Percentiles rank a stretch among this genome's conserved stretches.
Evolutionary conservation across 1,140 invertebrate species (phyloP).

Genomic region (Sarcophaga peregrina): DNA sequence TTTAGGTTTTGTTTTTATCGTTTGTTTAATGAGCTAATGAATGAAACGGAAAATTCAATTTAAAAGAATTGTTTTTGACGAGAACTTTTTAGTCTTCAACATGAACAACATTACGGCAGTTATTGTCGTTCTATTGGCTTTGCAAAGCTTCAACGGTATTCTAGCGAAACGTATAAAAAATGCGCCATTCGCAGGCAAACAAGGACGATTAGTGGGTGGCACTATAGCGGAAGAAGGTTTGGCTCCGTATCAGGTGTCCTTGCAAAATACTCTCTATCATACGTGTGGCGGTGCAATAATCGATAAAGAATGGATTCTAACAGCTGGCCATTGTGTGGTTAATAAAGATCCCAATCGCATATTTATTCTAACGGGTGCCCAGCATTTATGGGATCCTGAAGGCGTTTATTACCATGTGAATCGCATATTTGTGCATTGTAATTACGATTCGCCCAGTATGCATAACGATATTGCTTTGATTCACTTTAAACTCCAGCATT

Average conservation of each 20-base stretch:
- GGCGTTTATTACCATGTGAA: conserved; percentile 42
- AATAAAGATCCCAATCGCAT: conserved; percentile 37
- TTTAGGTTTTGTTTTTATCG: no score
- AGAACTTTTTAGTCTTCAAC: background rate
- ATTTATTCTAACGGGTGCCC: conserved; percentile 51
- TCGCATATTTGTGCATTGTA: conserved; percentile 50
- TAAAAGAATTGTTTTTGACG: no score
- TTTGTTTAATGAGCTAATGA: no score
- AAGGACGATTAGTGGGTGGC: conserved; percentile 63
- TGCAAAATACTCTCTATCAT: conserved; percentile 55
- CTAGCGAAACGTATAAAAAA: conserved; percentile 47
- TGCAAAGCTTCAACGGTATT: no score
- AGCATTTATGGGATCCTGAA: conserved; percentile 48
- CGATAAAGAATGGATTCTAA: conserved; percentile 59
- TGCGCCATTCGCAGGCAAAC: background rate
- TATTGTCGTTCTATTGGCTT: background rate
- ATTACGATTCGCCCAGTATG: conserved; percentile 53
- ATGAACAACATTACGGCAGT: background rate
- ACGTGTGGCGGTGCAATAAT: conserved; percentile 66
- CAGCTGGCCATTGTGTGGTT: conserved; percentile 65
- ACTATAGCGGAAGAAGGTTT: conserved; percentile 59
- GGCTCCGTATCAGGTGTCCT: conserved; percentile 65
- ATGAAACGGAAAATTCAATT: background rate
- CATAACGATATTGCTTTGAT: conserved; percentile 69
- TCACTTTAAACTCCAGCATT: conserved; percentile 61